phyloP scores from a whole-genome alignment of 1,140 invertebrate species.

The Metaphire vulgaris region DNA sequence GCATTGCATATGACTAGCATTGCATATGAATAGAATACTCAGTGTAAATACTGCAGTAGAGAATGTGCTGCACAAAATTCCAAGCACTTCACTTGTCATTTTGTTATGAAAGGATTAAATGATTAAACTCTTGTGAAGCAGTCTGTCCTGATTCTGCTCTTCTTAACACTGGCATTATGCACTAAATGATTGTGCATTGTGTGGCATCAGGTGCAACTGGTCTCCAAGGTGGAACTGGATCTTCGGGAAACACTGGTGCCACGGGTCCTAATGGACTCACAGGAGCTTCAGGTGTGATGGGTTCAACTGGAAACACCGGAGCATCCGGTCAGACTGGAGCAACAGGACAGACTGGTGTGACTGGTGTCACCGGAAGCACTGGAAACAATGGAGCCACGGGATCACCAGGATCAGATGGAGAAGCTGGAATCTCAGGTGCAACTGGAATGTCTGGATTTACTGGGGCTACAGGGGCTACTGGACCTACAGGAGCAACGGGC shows the following conservation, averaged over 20 bases:
- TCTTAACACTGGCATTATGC: too few species aligned
- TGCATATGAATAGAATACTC: too few species aligned
- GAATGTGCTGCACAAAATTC: too few species aligned
- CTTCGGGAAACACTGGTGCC: background rate
- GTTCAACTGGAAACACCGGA: slow-evolving; percentile 9
- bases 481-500: too few species aligned
- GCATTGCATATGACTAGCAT: too few species aligned
- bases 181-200: too few species aligned
- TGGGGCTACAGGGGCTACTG: background rate
- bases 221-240: slow-evolving; percentile 5
- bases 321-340: background rate
- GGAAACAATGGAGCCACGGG: slow-evolving; percentile 5
- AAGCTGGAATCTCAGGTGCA: slow-evolving; percentile 3
- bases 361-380: background rate
- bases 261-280: slow-evolving; percentile 10
- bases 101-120: too few species aligned
- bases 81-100: too few species aligned
- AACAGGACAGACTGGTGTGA: too few species aligned
- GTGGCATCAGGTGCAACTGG: slow-evolving; percentile 14
- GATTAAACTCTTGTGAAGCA: too few species aligned
- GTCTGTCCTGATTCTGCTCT: too few species aligned
- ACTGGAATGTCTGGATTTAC: slow-evolving; percentile 12
- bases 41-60: too few species aligned
- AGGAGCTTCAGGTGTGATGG: slow-evolving; percentile 6
- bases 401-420: background rate